Conservation (phyloP, 2,113 vertebrate genomes). For the Numida meleagris region DNA sequence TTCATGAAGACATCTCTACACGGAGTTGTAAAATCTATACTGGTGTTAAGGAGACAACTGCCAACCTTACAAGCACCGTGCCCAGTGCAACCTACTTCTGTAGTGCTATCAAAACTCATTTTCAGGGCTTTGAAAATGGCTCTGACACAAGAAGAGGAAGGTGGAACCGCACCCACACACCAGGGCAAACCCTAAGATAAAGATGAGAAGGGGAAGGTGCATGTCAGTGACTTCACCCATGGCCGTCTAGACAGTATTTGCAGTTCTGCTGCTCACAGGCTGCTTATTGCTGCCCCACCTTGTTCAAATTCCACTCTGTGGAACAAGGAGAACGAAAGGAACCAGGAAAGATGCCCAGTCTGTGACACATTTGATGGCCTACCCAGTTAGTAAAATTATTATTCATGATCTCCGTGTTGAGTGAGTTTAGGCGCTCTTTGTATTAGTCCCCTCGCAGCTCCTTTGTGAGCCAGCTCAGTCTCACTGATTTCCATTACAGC, state of each 20-base stretch:
- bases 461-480: not conserved
- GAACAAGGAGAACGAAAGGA: not conserved
- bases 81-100: accelerated
- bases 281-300: not conserved
- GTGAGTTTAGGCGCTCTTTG: not conserved
- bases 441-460: not conserved
- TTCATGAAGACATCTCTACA: not conserved
- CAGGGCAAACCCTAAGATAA: not conserved
- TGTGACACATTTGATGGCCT: not conserved
- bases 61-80: not conserved
- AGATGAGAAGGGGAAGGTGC: not conserved
- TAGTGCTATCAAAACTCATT: accelerated
- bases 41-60: not conserved
- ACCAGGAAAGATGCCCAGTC: not conserved
- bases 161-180: not conserved
- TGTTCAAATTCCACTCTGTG: not conserved
- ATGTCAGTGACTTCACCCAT: not conserved
- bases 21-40: not conserved
- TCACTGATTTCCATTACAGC: not conserved
- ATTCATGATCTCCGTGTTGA: accelerated
- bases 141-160: not conserved
- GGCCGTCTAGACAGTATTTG: not conserved
- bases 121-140: not conserved
- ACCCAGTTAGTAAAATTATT: not conserved
- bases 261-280: not conserved